Evolutionary conservation across 2,888 invertebrate species (phyloP).

Genomic region (Penaeus monodon): DNA sequence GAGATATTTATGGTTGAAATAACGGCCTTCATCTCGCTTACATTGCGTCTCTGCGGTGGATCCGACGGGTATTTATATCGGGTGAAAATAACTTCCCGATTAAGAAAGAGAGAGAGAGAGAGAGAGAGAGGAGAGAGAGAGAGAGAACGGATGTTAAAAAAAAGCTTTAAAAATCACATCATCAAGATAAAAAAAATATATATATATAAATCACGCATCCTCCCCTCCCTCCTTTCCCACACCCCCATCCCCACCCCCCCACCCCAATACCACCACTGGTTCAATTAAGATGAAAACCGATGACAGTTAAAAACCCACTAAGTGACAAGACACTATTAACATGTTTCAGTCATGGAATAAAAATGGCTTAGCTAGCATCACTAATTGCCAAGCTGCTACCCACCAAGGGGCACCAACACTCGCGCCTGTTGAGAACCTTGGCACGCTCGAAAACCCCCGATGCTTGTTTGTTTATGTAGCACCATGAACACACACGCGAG

Average conservation of each 20-base stretch:
- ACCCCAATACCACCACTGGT: background rate
- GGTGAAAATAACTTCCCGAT: too few species aligned
- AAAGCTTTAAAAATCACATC: too few species aligned
- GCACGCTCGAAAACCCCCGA: background rate
- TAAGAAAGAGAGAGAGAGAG: too few species aligned
- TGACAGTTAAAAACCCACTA: constrained; percentile 6
- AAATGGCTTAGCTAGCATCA: constrained; percentile 26
- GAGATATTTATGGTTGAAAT: too few species aligned
- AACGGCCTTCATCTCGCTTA: too few species aligned
- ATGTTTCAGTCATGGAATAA: constrained; percentile 15
- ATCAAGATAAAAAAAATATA: background rate
- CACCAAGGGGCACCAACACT: background rate
- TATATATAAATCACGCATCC: background rate
- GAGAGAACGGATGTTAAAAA: too few species aligned
- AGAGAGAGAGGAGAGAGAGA: too few species aligned
- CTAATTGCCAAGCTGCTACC: constrained; percentile 7
- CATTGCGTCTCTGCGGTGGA: too few species aligned
- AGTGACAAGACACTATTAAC: constrained; percentile 33
- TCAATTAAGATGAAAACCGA: constrained; percentile 24
- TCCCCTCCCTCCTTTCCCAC: background rate
- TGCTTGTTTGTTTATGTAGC: too few species aligned
- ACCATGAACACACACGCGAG: background rate
- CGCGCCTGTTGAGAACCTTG: background rate
- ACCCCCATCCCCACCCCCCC: background rate
- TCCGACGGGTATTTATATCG: too few species aligned